These are phyloP conservation scores for Tachycineta bicolor DNA, from an alignment of 2,113 vertebrate species.

Conservation along the genomic window DNA sequence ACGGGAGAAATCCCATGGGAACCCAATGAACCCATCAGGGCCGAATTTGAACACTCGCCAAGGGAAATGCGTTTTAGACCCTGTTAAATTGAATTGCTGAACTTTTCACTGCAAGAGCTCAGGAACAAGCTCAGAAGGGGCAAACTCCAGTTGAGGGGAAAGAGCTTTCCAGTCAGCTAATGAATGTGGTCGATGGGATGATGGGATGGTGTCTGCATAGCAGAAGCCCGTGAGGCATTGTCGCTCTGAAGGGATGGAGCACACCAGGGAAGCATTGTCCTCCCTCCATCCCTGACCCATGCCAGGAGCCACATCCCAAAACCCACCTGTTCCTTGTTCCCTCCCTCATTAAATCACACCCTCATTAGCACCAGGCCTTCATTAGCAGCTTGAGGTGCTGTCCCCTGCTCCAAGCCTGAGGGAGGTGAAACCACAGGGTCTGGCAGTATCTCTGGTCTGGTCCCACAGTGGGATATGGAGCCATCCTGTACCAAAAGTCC, in stretches of 20 bases:
- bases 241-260: rapidly evolving
- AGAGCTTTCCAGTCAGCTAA: rapidly evolving
- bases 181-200: rapidly evolving
- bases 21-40: background rate
- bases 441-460: background rate
- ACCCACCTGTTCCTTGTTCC: rapidly evolving
- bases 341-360: background rate
- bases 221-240: background rate
- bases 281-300: background rate
- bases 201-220: rapidly evolving
- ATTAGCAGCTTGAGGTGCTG: background rate
- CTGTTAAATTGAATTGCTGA: background rate
- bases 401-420: background rate
- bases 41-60: rapidly evolving
- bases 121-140: background rate
- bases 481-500: background rate
- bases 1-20: background rate
- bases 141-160: background rate
- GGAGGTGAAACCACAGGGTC: background rate
- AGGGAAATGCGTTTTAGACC: background rate
- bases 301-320: background rate
- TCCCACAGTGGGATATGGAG: rapidly evolving
- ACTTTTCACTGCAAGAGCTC: background rate
- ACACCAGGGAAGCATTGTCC: rapidly evolving
- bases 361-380: background rate